A percentile compares a stretch with the other conserved stretches of the same genome.
Conservation (phyloP, 2,113 vertebrate genomes). For the Aptenodytes forsteri region DNA sequence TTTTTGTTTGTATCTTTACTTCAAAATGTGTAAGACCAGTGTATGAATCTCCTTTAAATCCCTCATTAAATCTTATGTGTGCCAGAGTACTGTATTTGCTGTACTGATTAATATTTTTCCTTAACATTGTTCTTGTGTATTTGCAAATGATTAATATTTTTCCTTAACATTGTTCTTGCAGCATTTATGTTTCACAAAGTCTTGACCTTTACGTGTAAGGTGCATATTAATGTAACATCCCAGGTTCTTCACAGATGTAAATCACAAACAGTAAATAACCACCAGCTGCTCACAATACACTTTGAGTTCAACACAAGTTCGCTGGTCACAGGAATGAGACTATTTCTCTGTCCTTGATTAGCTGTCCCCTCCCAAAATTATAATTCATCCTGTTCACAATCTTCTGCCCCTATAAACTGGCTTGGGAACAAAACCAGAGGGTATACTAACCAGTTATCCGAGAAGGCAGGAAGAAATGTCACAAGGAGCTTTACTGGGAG, state of each 20-base stretch:
- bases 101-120: background rate
- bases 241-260: background rate
- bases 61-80: background rate
- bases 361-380: background rate
- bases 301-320: background rate
- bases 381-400: background rate
- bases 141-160: background rate
- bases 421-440: background rate
- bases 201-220: background rate
- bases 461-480: background rate
- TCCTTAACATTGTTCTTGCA: background rate
- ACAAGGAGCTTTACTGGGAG: background rate
- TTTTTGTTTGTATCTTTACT: background rate
- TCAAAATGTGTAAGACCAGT: background rate
- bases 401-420: background rate
- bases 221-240: background rate
- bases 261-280: background rate
- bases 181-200: background rate
- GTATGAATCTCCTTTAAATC: background rate
- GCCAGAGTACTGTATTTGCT: background rate
- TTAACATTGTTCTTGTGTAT: background rate
- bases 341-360: background rate
- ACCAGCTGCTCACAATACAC: background rate
- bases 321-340: background rate
- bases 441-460: background rate